Percentiles rank a stretch among this genome's conserved stretches.
phyloP scores from a whole-genome alignment of 2,113 vertebrate species.

The Tupaia chinensis region DNA sequence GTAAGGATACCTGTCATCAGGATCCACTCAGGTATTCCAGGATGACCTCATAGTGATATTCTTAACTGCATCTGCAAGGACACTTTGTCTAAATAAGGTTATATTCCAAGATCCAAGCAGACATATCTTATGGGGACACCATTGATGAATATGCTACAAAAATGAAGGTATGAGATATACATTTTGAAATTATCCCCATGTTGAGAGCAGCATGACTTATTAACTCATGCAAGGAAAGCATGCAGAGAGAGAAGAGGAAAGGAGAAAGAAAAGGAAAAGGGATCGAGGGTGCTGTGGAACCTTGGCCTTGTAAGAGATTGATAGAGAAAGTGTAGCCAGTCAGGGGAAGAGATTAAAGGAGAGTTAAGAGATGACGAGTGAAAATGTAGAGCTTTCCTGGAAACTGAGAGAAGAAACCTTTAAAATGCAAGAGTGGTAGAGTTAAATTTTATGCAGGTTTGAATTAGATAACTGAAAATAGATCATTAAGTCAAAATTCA shows the following conservation, averaged over 20 bases:
- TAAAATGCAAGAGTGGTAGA: background rate
- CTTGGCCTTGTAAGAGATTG: background rate
- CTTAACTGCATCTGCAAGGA: background rate
- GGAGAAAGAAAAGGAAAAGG: background rate
- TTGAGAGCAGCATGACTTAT: background rate
- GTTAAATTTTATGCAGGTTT: background rate
- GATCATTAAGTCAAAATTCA: background rate
- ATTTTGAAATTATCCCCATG: background rate
- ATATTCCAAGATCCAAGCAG: background rate
- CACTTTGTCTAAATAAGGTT: background rate
- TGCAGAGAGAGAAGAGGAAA: background rate
- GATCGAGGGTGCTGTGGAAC: background rate
- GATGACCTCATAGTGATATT: background rate
- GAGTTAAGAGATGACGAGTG: background rate
- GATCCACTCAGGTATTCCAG: background rate
- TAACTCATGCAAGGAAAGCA: background rate
- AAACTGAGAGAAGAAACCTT: background rate
- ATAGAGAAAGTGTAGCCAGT: background rate
- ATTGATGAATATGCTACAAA: background rate
- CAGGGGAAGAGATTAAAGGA: background rate
- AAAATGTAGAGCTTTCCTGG: background rate
- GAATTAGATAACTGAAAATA: conserved; percentile 1
- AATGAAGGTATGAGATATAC: background rate
- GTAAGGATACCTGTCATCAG: background rate
- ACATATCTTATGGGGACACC: background rate